Evolutionary conservation across 2,888 invertebrate species (phyloP), one percentile per base, ranked within the genome.

Genomic region (Amphipoea lucens): DNA sequence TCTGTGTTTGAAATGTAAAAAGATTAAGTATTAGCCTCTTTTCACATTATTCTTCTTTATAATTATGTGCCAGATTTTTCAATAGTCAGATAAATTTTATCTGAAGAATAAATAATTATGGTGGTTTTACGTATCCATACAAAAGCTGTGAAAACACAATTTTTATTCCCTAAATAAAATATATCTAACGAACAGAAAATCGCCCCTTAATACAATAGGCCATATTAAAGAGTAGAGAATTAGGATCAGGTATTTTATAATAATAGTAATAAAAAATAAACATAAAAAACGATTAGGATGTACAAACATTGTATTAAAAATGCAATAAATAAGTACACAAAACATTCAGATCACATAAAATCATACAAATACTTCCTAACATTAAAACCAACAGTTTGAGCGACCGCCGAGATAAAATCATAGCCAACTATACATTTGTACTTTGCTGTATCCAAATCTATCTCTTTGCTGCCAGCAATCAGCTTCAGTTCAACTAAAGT

Each of bases 361-460:
- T 98, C 98, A 91, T 97, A 98, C 83, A 98, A 97, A 96, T 98
- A 98, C 91, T 98, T 98, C 78, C 97, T 97, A 74, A 98, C 97
- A 94, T 98, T 98, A 91, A 98, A 98, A 9, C 98, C 98, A 42
- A 98, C 98, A 73, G 98, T 98, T 91, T 98, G 98, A 1, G 98
- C 98, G 66, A 99, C 97, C 7, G 98, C 97, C 36, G 97, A 96
- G 75, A 99, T 98, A 91, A 99, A 98, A 89, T 99, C 98, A 65
- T 98, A 97, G 29, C 98, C 98, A 7, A 99, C 98, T 51, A 98
- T 98, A 94, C 99, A 99, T 93, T 99, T 99, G 90, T 98, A 98
- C 91, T 98, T 98, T 0, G 98, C 98, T 1, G 98, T 97, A 85
- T 99, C 98, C 51, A 99, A 97, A 91, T 98, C 98, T 82, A 97